phyloP scores from a whole-genome alignment of 2,888 invertebrate species.

The Oligia strigilis region DNA sequence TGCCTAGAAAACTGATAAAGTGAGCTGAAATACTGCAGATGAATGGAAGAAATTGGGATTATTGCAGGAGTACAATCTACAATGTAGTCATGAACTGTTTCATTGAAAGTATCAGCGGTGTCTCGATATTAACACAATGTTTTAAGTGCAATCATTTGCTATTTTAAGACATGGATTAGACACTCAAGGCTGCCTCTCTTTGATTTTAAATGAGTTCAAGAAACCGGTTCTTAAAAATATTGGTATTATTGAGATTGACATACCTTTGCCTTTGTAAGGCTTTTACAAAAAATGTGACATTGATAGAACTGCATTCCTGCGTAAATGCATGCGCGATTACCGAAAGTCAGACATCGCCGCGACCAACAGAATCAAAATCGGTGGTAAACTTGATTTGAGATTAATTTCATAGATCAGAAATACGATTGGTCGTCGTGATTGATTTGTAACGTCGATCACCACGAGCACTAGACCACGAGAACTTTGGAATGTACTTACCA shows the following conservation, averaged over 20 bases:
- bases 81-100: background rate
- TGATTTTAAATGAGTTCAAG: slow-evolving; percentile 12
- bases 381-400: background rate
- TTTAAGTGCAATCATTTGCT: slow-evolving; percentile 5
- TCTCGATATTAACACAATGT: background rate
- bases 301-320: background rate
- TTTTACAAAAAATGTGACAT: background rate
- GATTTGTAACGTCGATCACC: slow-evolving; percentile 14
- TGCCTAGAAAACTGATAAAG: background rate
- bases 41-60: background rate
- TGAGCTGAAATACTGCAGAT: background rate
- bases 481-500: background rate
- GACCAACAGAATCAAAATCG: slow-evolving; percentile 2
- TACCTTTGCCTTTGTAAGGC: background rate
- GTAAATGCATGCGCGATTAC: background rate
- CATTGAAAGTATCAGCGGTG: background rate
- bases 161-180: slow-evolving; percentile 12
- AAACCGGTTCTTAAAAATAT: slow-evolving; percentile 27
- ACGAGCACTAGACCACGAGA: background rate
- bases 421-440: background rate
- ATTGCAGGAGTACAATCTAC: background rate
- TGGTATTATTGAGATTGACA: background rate
- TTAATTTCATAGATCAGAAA: background rate
- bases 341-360: background rate
- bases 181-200: slow-evolving; percentile 18